Conservation (phyloP, 1,140 invertebrate genomes). For the Radopholus similis region DNA sequence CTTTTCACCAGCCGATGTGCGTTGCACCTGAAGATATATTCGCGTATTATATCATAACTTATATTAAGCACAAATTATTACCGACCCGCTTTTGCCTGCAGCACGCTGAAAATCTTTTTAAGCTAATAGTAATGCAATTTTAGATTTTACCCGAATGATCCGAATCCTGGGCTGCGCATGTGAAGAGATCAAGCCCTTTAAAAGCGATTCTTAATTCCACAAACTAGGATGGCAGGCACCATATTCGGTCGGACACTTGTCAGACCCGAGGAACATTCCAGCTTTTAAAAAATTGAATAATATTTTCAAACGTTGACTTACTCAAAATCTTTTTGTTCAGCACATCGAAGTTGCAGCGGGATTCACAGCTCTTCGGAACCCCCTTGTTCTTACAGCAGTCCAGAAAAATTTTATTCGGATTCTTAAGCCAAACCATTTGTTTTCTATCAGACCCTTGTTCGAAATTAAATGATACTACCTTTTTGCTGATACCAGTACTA, state of each 20-base stretch:
- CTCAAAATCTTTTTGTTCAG: slow-evolving; percentile 43
- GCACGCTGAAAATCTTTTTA: too few species aligned
- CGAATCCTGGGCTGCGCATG: slow-evolving; percentile 39
- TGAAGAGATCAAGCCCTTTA: slow-evolving; percentile 30
- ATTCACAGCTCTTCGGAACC: slow-evolving; percentile 29
- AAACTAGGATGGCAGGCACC: too few species aligned
- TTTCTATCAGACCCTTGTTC: background rate
- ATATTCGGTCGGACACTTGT: slow-evolving; percentile 36
- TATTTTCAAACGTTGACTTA: too few species aligned
- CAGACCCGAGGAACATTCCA: slow-evolving; percentile 41
- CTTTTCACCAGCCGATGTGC: slow-evolving; percentile 23
- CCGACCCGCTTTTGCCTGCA: too few species aligned
- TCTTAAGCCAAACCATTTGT: background rate
- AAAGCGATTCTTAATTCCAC: too few species aligned
- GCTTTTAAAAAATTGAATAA: too few species aligned
- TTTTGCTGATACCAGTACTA: background rate
- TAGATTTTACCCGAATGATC: slow-evolving; percentile 28
- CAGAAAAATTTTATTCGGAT: slow-evolving; percentile 39
- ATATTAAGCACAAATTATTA: too few species aligned
- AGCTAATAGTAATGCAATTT: too few species aligned
- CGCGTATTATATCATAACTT: too few species aligned
- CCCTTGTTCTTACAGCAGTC: slow-evolving; percentile 31
- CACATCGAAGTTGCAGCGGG: slow-evolving; percentile 45
- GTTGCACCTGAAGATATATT: too few species aligned
- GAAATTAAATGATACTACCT: background rate